Evolutionary conservation across 2,113 vertebrate species (phyloP), one percentile per base, ranked within the genome.

Genomic region (Prionailurus viverrinus): DNA sequence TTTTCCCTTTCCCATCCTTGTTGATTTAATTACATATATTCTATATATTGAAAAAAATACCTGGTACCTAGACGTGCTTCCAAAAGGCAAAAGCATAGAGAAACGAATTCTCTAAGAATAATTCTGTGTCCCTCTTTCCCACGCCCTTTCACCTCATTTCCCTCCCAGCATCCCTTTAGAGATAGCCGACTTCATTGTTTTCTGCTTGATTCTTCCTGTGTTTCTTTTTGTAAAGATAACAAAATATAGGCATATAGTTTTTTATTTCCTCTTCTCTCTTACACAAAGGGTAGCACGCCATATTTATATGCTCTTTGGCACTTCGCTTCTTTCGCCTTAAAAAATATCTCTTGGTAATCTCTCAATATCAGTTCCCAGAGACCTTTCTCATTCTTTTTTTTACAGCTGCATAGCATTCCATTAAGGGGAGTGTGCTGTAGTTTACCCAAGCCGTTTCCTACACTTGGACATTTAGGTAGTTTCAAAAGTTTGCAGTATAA

Each of bases 161-260:
- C 68, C 29, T 58, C 27, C 31, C 33, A 61, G 36, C 23, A 19
- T 41, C 55, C 2, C 4, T 61, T 0, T 36, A 18, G 23, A 79
- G 15, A 21, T 48, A n/a, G 53, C 53, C 45, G 25, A 29, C 39
- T 33, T 78, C 41, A 69, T 4, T 69, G 41, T 65, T 76, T 74
- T 33, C 41, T 71, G 16, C 3, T 31, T 82, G 90, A 71, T 58
- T 45, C 9, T 71, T 39, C 7, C 25, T 29, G 9, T 76, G 12
- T 68, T 93, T 68, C 25, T 78, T 84, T 76, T 61, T 51, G 7
- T 78, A 83, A 95, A 95, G 83, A 87, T 41, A 86, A 66, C 87
- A 21, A 58, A n/a, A 25, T n/a, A 33, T 33, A 48, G n/a, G 33
- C 8, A 68, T 65, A 7, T 66, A 31, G 9, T 68, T 90, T 74